These are phyloP conservation scores for Ischnura elegans DNA, from an alignment of 2,888 invertebrate species.

Conservation along the genomic window DNA sequence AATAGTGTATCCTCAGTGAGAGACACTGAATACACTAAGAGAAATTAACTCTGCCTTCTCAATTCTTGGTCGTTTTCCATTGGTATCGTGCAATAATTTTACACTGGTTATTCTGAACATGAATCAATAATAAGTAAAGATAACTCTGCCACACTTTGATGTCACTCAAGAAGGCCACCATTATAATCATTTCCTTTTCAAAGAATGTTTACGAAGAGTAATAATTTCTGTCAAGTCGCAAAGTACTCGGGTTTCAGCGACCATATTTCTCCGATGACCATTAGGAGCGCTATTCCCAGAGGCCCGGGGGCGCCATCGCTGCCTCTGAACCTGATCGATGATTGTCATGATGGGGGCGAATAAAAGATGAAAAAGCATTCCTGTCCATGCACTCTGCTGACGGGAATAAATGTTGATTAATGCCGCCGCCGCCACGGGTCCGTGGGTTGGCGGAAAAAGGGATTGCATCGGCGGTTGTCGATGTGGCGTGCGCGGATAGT, in stretches of 20 bases:
- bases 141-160: too few species aligned
- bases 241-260: not conserved
- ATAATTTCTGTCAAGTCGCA: not conserved
- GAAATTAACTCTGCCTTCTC: too few species aligned
- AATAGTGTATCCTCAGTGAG: too few species aligned
- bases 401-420: not conserved
- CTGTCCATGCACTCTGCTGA: not conserved
- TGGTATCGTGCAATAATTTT: too few species aligned
- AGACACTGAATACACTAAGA: too few species aligned
- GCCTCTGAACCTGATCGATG: not conserved
- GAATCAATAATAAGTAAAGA: too few species aligned
- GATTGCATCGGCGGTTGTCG: not conserved
- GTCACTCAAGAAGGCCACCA: not conserved
- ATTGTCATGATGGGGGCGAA: constrained; percentile 12
- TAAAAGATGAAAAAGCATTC: constrained; percentile 21
- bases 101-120: too few species aligned
- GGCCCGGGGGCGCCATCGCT: not conserved
- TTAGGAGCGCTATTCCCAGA: not conserved
- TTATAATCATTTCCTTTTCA: not conserved
- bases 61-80: too few species aligned
- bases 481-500: not conserved
- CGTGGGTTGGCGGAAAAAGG: not conserved
- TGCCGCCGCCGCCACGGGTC: not conserved
- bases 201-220: not conserved
- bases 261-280: not conserved